These are phyloP conservation scores for Nothocercus nigrocapillus DNA, from an alignment of 2,113 vertebrate species.

Conservation along the genomic window DNA sequence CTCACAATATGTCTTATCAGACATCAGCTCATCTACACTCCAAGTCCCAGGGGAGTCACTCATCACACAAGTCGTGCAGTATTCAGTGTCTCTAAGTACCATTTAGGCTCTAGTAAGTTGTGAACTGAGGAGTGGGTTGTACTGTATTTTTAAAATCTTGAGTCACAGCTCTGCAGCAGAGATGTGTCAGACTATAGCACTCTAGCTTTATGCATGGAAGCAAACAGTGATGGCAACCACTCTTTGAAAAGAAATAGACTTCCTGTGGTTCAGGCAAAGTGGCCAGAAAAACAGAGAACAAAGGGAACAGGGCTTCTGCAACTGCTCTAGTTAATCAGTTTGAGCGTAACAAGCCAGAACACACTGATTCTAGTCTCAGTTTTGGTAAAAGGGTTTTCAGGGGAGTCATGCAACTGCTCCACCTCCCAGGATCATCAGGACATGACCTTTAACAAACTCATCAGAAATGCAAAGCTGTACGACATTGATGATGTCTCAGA, in stretches of 20 bases:
- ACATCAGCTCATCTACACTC: neutral
- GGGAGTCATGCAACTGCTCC: neutral
- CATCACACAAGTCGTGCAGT: neutral
- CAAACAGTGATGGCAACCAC: fast-evolving
- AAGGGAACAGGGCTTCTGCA: neutral
- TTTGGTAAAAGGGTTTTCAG: neutral
- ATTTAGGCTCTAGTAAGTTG: neutral
- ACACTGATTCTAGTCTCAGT: neutral
- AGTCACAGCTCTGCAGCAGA: neutral
- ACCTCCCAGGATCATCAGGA: neutral
- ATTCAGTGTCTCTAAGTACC: neutral
- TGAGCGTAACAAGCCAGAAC: neutral
- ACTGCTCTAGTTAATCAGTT: neutral
- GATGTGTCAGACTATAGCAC: constrained; percentile 55
- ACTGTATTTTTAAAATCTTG: constrained; percentile 57
- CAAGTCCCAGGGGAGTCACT: neutral
- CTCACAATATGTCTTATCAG: neutral
- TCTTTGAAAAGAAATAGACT: neutral
- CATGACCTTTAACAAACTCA: neutral
- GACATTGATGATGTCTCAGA: neutral
- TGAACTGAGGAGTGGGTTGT: constrained; percentile 25
- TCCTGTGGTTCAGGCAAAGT: neutral
- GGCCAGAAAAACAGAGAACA: neutral
- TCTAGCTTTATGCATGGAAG: neutral
- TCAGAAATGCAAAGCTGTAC: neutral